Percentiles rank a stretch among this genome's conserved stretches.
Conservation (phyloP, 2,888 invertebrate species). For the Phengaris arion region DNA sequence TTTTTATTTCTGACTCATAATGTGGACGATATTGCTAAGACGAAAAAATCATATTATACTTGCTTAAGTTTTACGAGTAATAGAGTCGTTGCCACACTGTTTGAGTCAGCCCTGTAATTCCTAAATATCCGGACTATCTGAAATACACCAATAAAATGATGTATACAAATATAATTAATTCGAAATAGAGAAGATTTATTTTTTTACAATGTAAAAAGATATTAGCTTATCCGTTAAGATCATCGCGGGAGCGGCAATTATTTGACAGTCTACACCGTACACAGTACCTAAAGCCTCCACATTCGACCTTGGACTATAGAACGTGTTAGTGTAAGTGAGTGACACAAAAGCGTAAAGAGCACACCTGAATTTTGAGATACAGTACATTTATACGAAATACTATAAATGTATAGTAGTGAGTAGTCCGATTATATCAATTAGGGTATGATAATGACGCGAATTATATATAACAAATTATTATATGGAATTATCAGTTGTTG, state of each 20-base stretch:
- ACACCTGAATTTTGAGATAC: not conserved
- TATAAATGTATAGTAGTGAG: not conserved
- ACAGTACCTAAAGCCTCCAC: not conserved
- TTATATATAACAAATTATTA: slow-evolving; percentile 21
- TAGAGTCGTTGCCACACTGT: too few relatives aligned
- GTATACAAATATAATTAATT: not conserved
- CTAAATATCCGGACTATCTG: too few relatives aligned
- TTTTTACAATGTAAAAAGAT: not conserved
- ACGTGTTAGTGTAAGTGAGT: not conserved
- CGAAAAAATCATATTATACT: too few relatives aligned
- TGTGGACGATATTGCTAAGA: not conserved
- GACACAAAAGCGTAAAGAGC: not conserved
- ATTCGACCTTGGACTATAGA: slow-evolving; percentile 9
- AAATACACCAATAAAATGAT: too few relatives aligned
- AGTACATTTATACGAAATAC: not conserved
- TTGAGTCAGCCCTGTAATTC: too few relatives aligned
- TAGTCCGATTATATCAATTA: slow-evolving; percentile 4
- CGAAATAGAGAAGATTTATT: not conserved
- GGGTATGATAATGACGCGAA: slow-evolving; percentile 8
- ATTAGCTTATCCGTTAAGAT: not conserved
- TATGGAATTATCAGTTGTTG: slow-evolving; percentile 22
- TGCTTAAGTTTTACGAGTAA: too few relatives aligned
- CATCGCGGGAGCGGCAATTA: not conserved
- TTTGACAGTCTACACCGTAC: not conserved
- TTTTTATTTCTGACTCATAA: not conserved